Base-by-base conservation (phyloP, 2,113 vertebrate species). In the Atractosteus spatula region DNA sequence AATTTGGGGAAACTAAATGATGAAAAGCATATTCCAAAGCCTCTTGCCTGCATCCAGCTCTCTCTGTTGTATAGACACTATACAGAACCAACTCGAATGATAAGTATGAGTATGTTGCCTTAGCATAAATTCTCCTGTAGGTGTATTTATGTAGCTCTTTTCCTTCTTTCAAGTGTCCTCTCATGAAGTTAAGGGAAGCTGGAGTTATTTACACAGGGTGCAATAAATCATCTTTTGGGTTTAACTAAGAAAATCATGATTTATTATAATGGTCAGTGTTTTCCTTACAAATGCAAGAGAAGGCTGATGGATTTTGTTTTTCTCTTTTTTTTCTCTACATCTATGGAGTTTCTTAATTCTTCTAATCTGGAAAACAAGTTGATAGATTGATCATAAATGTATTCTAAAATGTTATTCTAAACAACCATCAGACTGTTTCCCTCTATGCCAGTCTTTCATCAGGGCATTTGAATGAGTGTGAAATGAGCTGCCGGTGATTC, bases 321-420 rank as follows among this genome's bases (percentile, higher is more conserved):
- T 41, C 57, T 55, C 12, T 71, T 59, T 29, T 29, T 29, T 29
- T 29, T 29, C 29, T 29, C 29, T 29, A 29, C 29, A 56, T 17
- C 41, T 47, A n/a, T 62, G 11, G 4, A 13, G 3, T 63, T 6
- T 17, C 7, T 74, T 45, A 44, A 17, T 5, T 17, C 54, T 71
- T 10, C 41, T 41, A 17, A 14, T 17, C 47, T 59, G 17, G 44
- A 71, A 54, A 57, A 54, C 54, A 17, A 42, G 11, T 61, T 56
- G 8, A 41, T 62, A 64, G 78, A 63, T 57, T 57, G 29, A 29
- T 62, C 68, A 55, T 57, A 74, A 73, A 78, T 72, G 45, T 69
- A 72, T 77, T 79, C 62, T 70, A 43, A 78, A 65, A 54, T 59
- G 14, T 41, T 43, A n/a, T 81, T 78, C 61, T 74, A 61, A 69